These are phyloP conservation scores for Centroberyx gerrardi DNA, from an alignment of 2,797 vertebrate species.

Conservation along the genomic window DNA sequence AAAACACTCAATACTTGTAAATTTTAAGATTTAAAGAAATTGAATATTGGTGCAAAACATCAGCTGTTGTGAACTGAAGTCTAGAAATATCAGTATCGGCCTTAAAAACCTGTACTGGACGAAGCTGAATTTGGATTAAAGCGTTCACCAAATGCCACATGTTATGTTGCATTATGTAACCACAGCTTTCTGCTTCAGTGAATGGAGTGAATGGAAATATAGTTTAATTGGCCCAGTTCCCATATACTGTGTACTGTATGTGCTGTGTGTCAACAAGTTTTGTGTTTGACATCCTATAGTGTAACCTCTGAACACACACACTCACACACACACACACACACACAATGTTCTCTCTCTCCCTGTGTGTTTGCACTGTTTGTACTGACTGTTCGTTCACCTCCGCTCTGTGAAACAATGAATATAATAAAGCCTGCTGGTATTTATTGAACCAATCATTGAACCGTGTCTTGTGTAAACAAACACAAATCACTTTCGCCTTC, in stretches of 20 bases:
- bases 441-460: background rate
- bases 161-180: too few species aligned
- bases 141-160: too few species aligned
- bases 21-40: too few species aligned
- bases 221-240: constrained; percentile 33
- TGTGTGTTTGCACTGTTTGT: background rate
- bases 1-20: too few species aligned
- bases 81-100: too few species aligned
- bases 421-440: background rate
- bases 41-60: too few species aligned
- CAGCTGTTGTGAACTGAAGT: too few species aligned
- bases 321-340: constrained; percentile 1
- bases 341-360: background rate
- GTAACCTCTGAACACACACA: constrained; percentile 11
- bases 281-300: background rate
- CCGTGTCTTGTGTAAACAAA: constrained; percentile 30
- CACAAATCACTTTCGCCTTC: background rate
- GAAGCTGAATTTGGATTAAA: too few species aligned
- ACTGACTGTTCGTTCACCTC: background rate
- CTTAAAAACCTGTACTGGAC: background rate
- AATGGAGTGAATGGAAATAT: too few species aligned
- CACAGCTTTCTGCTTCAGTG: too few species aligned
- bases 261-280: constrained; percentile 2
- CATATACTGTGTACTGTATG: background rate
- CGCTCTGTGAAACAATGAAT: background rate